Evolutionary conservation across 1,140 invertebrate species (phyloP).

Genomic region (Notospermus geniculatus): DNA sequence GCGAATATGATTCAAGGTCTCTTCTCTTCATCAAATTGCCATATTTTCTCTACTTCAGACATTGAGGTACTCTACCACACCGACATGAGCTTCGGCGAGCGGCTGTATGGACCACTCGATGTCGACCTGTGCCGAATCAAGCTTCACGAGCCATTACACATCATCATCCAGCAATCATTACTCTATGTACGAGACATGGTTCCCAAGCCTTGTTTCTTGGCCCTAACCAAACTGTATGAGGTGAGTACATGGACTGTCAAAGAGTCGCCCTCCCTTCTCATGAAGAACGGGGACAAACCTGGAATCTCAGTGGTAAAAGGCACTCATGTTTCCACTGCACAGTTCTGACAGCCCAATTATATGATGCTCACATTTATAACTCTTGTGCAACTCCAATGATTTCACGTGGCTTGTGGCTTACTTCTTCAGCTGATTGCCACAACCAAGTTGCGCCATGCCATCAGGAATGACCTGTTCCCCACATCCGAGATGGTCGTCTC

Average conservation of each 20-base stretch:
- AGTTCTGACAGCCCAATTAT: too few species aligned
- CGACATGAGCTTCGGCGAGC: slow-evolving; percentile 44
- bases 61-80: slow-evolving; percentile 51
- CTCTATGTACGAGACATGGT: slow-evolving; percentile 55
- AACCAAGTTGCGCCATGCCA: slow-evolving; percentile 39
- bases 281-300: too few species aligned
- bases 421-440: slow-evolving; percentile 37
- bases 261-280: too few species aligned
- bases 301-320: too few species aligned
- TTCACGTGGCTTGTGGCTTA: neutral
- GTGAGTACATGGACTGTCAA: too few species aligned
- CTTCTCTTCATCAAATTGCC: too few species aligned
- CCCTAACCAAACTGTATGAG: slow-evolving; percentile 48
- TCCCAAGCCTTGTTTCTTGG: slow-evolving; percentile 50
- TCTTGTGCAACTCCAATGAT: too few species aligned
- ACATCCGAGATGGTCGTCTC: slow-evolving; percentile 51
- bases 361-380: too few species aligned
- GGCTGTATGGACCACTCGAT: slow-evolving; percentile 52
- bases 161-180: slow-evolving; percentile 50
- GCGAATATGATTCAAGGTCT: too few species aligned
- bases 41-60: slow-evolving; percentile 33
- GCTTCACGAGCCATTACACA: slow-evolving; percentile 47
- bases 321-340: too few species aligned
- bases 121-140: slow-evolving; percentile 52
- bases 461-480: slow-evolving; percentile 50